phyloP scores from a whole-genome alignment of 2,797 vertebrate species.

The Epinephelus awoara region DNA sequence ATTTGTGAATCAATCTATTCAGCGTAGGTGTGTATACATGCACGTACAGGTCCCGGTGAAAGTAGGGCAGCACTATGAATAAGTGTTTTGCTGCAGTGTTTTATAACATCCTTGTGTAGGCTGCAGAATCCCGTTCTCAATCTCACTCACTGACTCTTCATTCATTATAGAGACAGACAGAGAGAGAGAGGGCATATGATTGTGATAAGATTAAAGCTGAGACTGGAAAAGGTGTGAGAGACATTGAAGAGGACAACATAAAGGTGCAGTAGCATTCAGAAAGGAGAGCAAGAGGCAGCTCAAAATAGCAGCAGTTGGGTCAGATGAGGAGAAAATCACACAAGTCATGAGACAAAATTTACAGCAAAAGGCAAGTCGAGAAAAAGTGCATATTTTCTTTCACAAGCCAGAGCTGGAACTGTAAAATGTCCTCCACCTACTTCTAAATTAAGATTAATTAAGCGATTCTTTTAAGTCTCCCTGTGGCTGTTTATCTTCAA shows the following conservation, averaged over 20 bases:
- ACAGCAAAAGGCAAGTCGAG: slow-evolving; percentile 19
- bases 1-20: slow-evolving; percentile 49
- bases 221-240: slow-evolving; percentile 34
- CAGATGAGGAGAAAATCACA: slow-evolving; percentile 52
- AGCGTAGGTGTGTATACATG: slow-evolving; percentile 24
- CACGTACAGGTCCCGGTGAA: slow-evolving; percentile 46
- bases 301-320: slow-evolving; percentile 59
- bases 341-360: slow-evolving; percentile 28
- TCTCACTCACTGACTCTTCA: slow-evolving; percentile 48
- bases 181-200: slow-evolving; percentile 1
- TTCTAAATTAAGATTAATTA: slow-evolving; percentile 43
- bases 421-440: slow-evolving; percentile 20
- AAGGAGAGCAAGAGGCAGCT: slow-evolving; percentile 50
- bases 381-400: slow-evolving; percentile 10
- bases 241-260: slow-evolving; percentile 32
- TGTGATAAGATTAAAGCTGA: slow-evolving; percentile 44
- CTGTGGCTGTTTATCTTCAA: slow-evolving; percentile 33
- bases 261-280: slow-evolving; percentile 37
- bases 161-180: slow-evolving; percentile 50
- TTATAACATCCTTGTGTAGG: slow-evolving; percentile 61
- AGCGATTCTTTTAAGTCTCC: slow-evolving; percentile 27
- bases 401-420: slow-evolving; percentile 6
- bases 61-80: slow-evolving; percentile 61
- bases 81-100: slow-evolving; percentile 69
- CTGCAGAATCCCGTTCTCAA: slow-evolving; percentile 42